phyloP scores from a whole-genome alignment of 2,113 vertebrate genomes.

The Eulemur macaco region DNA sequence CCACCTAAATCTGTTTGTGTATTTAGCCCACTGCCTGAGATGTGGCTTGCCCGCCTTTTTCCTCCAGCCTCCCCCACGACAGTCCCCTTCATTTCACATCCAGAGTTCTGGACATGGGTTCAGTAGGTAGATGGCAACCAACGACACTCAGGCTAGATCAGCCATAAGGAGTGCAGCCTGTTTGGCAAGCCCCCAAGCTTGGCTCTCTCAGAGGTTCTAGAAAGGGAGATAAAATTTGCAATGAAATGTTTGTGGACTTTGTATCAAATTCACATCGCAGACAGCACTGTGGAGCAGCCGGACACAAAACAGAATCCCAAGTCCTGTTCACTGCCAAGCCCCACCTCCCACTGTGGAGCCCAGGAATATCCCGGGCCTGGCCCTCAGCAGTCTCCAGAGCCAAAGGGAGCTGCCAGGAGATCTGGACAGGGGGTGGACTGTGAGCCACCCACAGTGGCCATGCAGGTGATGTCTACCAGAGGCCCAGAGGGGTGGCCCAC shows the following conservation, averaged over 20 bases:
- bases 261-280: constrained; percentile 72
- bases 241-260: constrained; percentile 44
- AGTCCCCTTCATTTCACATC: neutral
- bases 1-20: constrained; percentile 60
- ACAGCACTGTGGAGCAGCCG: neutral
- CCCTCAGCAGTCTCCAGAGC: neutral
- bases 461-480: neutral
- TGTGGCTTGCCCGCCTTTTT: neutral
- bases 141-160: neutral
- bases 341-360: neutral
- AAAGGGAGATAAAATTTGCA: constrained; percentile 62
- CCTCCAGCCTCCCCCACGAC: too few species aligned
- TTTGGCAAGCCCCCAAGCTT: constrained; percentile 36
- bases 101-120: neutral
- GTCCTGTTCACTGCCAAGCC: constrained; percentile 55
- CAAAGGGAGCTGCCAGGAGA: neutral
- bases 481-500: neutral
- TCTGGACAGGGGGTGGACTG: neutral
- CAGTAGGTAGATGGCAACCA: neutral
- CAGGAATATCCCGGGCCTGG: neutral
- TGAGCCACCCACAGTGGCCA: neutral
- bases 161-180: neutral
- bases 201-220: constrained; percentile 48
- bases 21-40: neutral
- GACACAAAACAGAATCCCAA: constrained; percentile 77